phyloP scores from a whole-genome alignment of 2,888 invertebrate genomes.

The Desoria tigrina region DNA sequence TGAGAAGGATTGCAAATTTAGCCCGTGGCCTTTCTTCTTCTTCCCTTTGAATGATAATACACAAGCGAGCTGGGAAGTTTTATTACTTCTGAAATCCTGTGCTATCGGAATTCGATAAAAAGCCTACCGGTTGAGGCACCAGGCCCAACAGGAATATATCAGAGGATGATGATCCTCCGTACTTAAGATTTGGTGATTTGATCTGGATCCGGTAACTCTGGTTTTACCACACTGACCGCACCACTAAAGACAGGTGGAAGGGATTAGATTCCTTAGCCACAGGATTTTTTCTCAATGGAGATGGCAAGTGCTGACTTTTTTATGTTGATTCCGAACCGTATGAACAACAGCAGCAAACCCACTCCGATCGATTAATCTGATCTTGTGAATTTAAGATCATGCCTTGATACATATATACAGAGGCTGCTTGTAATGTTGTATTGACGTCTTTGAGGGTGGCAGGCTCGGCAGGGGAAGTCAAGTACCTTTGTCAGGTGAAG shows the following conservation, averaged over 20 bases:
- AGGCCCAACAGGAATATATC: constrained; percentile 3
- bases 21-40: too few species aligned
- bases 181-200: neutral
- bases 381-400: too few species aligned
- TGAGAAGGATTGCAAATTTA: too few species aligned
- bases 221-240: constrained; percentile 5
- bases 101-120: neutral
- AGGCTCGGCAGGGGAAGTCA: constrained; percentile 2
- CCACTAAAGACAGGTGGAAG: constrained; percentile 1
- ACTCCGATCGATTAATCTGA: too few species aligned
- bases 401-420: too few species aligned
- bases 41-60: too few species aligned
- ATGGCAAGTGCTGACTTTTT: constrained; percentile 6
- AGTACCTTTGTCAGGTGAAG: neutral
- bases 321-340: too few species aligned
- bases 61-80: too few species aligned
- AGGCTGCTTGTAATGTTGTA: too few species aligned
- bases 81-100: too few species aligned
- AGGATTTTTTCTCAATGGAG: neutral
- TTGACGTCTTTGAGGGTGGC: constrained; percentile 7
- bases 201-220: constrained; percentile 11
- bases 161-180: neutral
- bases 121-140: constrained; percentile 9
- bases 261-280: neutral
- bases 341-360: too few species aligned